Evolutionary conservation across 2,888 invertebrate species (phyloP), one percentile per base, ranked within the genome.

Genomic region (Mimumesa dahlbomi): DNA sequence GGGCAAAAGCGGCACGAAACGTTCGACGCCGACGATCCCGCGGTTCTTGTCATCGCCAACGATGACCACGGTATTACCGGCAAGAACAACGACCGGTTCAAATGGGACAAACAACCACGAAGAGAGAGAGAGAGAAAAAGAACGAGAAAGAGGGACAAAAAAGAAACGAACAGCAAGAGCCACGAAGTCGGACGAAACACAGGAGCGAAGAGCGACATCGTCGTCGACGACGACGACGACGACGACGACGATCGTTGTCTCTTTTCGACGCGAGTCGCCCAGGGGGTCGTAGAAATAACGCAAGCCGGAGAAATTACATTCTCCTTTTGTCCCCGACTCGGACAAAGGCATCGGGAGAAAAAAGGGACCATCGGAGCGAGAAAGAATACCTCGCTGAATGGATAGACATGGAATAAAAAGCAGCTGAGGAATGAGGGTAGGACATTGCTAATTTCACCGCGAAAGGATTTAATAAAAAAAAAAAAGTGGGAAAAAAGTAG

Each of bases 241-340:
- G n/a, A n/a, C n/a, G n/a, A n/a, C n/a, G n/a, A 52, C 21, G 42
- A 36, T 31, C 50, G 38, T 42, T 46, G 54, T 58, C 72, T 72
- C 72, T 71, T 66, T 72, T 50, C 72, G 62, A 48, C 66, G 57
- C 53, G 18, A 58, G 52, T 54, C n/a, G 68, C 70, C 75, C 65
- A 67, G 75, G 58, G 79, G 72, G 53, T 72, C 68, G 78, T 64
- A 77, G 76, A 69, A 79, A 79, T 77, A 80, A 81, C 77, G 73
- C 71, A 75, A 76, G 74, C 65, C 62, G 63, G 62, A 81, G 79
- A 71, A 79, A 81, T 79, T 79, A 79, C 75, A 67, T 80, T 81
- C 68, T 73, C 65, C 81, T 70, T 80, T 79, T 79, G 78, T 80
- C 81, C 75, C 48, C 48, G 65, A 43, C 59, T 69, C 54, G 73